Conservation (phyloP, 2,797 vertebrate genomes). For the Pristis pectinata region DNA sequence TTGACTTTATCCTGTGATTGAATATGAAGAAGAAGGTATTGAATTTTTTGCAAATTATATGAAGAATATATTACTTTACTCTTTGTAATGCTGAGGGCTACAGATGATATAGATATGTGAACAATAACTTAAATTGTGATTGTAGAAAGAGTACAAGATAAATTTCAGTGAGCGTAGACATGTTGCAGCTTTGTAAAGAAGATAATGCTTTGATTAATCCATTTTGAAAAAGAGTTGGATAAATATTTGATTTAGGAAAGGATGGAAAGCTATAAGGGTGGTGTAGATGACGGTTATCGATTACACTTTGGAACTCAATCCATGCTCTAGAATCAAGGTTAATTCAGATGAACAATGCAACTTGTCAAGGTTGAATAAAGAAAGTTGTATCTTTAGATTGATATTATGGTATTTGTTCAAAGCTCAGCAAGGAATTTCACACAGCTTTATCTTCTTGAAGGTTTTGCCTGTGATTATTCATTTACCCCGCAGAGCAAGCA, state of each 20-base stretch:
- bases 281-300: background rate
- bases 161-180: background rate
- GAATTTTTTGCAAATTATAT: background rate
- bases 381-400: background rate
- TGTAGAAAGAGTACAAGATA: background rate
- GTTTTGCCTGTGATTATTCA: background rate
- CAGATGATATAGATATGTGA: background rate
- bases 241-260: background rate
- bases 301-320: background rate
- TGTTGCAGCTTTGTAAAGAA: background rate
- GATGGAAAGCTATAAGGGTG: background rate
- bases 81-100: background rate
- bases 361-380: background rate
- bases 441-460: background rate
- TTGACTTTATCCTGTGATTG: background rate
- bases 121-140: background rate
- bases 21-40: background rate
- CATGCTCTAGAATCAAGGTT: background rate
- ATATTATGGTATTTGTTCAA: background rate
- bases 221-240: background rate
- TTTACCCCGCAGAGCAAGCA: background rate
- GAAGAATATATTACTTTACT: background rate
- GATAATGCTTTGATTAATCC: background rate
- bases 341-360: background rate
- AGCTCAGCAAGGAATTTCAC: background rate